Evolutionary conservation across 2,888 invertebrate species (phyloP).

Genomic region (Volucella zonaria): DNA sequence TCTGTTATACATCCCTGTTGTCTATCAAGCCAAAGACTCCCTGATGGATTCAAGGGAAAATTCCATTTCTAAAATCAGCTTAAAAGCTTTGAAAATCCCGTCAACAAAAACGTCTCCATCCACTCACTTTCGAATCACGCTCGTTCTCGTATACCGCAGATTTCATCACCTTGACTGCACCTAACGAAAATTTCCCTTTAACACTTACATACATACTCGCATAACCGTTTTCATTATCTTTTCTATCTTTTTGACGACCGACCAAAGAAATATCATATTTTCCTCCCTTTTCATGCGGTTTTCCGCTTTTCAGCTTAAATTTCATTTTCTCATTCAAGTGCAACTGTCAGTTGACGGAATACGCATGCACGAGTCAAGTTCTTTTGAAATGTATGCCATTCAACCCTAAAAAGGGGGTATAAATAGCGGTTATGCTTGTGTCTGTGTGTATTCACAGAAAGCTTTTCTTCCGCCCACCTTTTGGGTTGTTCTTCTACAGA

Average conservation of each 20-base stretch:
- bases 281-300: neutral
- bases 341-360: constrained; percentile 13
- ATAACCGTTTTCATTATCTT: neutral
- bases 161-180: constrained; percentile 19
- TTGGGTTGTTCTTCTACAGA: neutral
- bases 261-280: neutral
- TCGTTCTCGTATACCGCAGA: neutral
- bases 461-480: constrained; percentile 12
- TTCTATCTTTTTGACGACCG: neutral
- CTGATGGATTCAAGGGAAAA: too few relatives aligned
- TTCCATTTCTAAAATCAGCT: too few relatives aligned
- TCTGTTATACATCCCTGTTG: too few relatives aligned
- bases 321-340: constrained; percentile 40
- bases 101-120: neutral
- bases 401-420: neutral
- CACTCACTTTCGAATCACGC: neutral
- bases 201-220: neutral
- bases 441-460: constrained; percentile 11
- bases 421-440: neutral
- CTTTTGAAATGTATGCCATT: constrained; percentile 4
- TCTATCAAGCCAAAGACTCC: too few relatives aligned
- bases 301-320: constrained; percentile 1
- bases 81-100: neutral
- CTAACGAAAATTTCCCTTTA: neutral
- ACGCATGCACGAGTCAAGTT: constrained; percentile 45